Evolutionary conservation across 2,797 vertebrate species (phyloP).

Genomic region (Lepilemur septentrionalis): DNA sequence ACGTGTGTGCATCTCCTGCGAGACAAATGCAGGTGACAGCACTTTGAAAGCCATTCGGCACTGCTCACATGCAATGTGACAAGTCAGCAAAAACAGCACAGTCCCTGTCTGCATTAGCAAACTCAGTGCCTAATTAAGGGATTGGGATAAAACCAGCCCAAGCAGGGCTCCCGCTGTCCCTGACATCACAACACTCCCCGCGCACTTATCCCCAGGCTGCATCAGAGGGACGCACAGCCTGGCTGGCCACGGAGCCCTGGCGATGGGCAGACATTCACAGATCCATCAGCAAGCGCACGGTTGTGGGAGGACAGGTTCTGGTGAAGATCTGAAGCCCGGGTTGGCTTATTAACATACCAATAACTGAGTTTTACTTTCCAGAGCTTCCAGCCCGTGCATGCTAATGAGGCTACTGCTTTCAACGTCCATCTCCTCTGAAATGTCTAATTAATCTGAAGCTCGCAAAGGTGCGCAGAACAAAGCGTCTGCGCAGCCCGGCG

Average conservation of each 20-base stretch:
- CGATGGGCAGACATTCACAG: not conserved
- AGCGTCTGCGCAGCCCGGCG: not conserved
- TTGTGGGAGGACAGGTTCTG: not conserved
- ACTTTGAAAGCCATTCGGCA: not conserved
- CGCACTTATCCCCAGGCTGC: not conserved
- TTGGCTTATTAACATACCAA: constrained; percentile 64
- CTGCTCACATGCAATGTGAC: not conserved
- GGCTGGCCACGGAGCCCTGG: not conserved
- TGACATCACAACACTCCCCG: not conserved
- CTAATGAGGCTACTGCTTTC: constrained; percentile 64
- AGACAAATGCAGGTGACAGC: not conserved
- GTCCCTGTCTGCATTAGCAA: not conserved
- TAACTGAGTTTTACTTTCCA: constrained; percentile 57
- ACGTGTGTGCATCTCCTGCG: not conserved
- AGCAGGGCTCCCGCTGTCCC: not conserved
- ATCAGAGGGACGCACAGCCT: not conserved
- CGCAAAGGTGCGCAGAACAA: constrained; percentile 52
- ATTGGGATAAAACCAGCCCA: not conserved
- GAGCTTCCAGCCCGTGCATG: constrained; percentile 21
- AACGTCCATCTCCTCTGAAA: constrained; percentile 69
- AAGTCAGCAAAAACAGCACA: not conserved
- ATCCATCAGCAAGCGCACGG: not conserved
- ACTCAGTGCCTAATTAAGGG: not conserved
- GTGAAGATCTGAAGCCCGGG: not conserved
- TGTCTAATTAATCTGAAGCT: constrained; percentile 72